Base-by-base conservation (phyloP, 2,797 vertebrate genomes). In the Rousettus madagascariensis region DNA sequence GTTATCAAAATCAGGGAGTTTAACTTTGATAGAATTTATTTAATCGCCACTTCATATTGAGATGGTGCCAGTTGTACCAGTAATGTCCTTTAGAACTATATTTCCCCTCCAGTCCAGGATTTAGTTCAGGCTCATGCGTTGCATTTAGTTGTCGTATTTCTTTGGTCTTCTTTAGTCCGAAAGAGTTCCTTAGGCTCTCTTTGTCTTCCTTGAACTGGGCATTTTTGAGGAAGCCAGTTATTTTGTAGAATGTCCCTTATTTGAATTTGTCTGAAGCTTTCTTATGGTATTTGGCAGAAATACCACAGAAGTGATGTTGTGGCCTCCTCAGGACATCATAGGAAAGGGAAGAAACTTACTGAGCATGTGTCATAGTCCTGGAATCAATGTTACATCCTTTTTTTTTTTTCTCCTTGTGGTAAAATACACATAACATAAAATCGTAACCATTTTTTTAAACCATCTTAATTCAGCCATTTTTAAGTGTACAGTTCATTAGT, bases 1-100 rank as follows among this genome's bases (percentile, higher is more conserved):
- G 22, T 72, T 94, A 19, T 90, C 20, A 59, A 86, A 94, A 90
- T 91, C 30, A 57, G 20, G 49, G 16, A 79, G 72, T 92, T 90
- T 94, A 86, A 66, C 55, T 49, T 38, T 17, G 51, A 68, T 69
- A 77, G 19, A 30, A 30, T 30, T 72, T 84, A 71, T 74, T 84
- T 82, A 90, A 86, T 86, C 53, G 11, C 71, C 9, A 82, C 1
- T 77, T 66, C 69, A 24, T 28, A 59, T 59, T 86, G 36, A 55
- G 3, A 55, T 57, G 43, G 17, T 83, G 16, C n/a, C 55, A 57
- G 11, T 19, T 86, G 20, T 82, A 59, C 28, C 74, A 65, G 0
- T 77, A n/a, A 22, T 66, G 49, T 72, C 41, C 57, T 72, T 90
- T 61, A 68, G 15, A 71, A 41, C 41, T 74, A 0, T 93, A 10